Evolutionary conservation across 2,888 invertebrate species (phyloP).

Genomic region (Chouioia cunea): DNA sequence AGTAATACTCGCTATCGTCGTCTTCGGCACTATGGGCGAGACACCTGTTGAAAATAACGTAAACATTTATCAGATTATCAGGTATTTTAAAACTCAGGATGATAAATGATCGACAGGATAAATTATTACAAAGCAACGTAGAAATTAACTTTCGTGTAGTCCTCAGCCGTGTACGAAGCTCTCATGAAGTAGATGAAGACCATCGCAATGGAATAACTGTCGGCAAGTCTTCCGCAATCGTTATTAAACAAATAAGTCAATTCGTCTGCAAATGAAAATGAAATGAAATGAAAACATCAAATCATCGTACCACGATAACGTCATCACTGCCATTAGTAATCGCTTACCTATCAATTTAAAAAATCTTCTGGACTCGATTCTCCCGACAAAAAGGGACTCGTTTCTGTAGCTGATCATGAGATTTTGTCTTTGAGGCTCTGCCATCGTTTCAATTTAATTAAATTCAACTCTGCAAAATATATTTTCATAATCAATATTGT

Average conservation of each 20-base stretch:
- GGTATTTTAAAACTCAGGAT: too few species aligned
- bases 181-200: slow-evolving; percentile 73
- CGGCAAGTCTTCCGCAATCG: slow-evolving; percentile 71
- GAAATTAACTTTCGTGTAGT: slow-evolving; percentile 71
- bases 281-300: slow-evolving; percentile 19
- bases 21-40: too few species aligned
- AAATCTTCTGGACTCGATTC: slow-evolving; percentile 55
- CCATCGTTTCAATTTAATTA: too few species aligned
- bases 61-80: too few species aligned
- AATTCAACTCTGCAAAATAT: too few species aligned
- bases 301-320: neutral
- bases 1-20: too few species aligned
- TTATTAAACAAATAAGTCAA: slow-evolving; percentile 67
- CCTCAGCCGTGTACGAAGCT: slow-evolving; percentile 67
- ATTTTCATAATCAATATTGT: too few species aligned
- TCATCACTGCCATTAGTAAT: neutral
- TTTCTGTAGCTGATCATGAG: too few species aligned
- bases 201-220: slow-evolving; percentile 73
- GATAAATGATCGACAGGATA: too few species aligned
- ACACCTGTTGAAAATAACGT: too few species aligned
- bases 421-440: slow-evolving; percentile 40
- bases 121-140: slow-evolving; percentile 73
- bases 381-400: slow-evolving; percentile 52
- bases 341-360: slow-evolving; percentile 57
- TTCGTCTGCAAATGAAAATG: slow-evolving; percentile 60